A percentile compares a stretch with the other conserved stretches of the same genome.
Evolutionary conservation across 1,140 invertebrate species (phyloP).

Genomic region (Macrostomum lignano): DNA sequence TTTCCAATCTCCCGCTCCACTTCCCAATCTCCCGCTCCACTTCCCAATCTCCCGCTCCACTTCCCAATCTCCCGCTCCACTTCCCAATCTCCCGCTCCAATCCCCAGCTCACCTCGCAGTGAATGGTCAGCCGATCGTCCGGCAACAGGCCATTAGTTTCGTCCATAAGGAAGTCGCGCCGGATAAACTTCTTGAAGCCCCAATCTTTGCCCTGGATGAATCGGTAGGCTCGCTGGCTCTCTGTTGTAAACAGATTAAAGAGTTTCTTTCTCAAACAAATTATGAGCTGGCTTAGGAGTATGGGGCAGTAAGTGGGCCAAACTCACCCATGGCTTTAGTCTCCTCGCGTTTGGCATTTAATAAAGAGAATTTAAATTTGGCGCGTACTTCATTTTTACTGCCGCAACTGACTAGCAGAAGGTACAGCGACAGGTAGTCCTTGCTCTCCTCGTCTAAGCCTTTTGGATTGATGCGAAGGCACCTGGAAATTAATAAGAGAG

Average conservation of each 20-base stretch:
- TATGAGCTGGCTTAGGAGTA: conserved; percentile 4
- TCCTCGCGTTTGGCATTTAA: conserved; percentile 96
- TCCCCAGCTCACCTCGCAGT: conserved; percentile 45
- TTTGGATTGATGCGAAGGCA: conserved; percentile 95
- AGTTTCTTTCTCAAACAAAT: background rate
- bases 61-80: too few relatives aligned
- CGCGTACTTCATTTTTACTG: conserved; percentile 93
- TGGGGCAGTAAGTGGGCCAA: background rate
- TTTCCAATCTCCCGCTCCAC: too few relatives aligned
- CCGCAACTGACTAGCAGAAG: conserved; percentile 74
- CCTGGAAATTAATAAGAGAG: conserved; percentile 30
- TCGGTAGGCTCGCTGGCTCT: conserved; percentile 67
- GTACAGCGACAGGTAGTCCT: conserved; percentile 94
- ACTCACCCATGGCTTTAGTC: conserved; percentile 86
- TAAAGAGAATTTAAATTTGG: conserved; percentile 99
- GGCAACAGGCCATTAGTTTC: conserved; percentile 86
- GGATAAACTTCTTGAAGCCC: conserved; percentile 98
- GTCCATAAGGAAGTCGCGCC: conserved; percentile 81
- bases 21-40: too few relatives aligned
- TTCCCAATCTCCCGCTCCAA: too few relatives aligned
- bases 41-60: too few relatives aligned
- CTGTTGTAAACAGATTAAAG: conserved; percentile 28
- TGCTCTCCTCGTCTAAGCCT: conserved; percentile 94
- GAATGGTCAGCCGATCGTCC: conserved; percentile 92
- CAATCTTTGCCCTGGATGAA: conserved; percentile 98